Percentiles rank a stretch among this genome's conserved stretches.
phyloP scores from a whole-genome alignment of 2,113 vertebrate species.

The Platichthys stellatus region DNA sequence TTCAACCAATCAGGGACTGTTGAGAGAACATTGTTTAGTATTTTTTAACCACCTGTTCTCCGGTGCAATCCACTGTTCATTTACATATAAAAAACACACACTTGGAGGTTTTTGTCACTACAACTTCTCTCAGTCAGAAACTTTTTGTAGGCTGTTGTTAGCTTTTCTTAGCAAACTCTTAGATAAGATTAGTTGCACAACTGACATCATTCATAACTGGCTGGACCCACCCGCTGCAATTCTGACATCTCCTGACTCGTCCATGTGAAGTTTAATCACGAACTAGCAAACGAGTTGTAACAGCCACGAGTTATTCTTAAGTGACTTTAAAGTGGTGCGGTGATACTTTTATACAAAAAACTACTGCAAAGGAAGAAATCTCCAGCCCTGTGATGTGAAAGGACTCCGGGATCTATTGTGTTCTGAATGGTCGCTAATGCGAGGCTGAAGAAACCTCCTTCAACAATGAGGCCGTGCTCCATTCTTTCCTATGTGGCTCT shows the following conservation, averaged over 20 bases:
- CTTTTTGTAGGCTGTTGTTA: too few species aligned
- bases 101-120: too few species aligned
- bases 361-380: neutral
- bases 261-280: neutral
- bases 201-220: too few species aligned
- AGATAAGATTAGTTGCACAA: too few species aligned
- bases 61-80: neutral
- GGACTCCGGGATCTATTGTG: constrained; percentile 28
- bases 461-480: constrained; percentile 36
- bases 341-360: neutral
- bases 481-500: constrained; percentile 40
- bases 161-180: neutral
- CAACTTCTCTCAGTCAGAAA: too few species aligned
- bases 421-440: constrained; percentile 8
- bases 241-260: too few species aligned
- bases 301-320: neutral
- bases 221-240: too few species aligned
- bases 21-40: neutral
- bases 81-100: too few species aligned
- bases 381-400: constrained; percentile 23
- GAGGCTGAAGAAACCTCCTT: constrained; percentile 22
- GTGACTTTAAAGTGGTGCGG: neutral
- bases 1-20: neutral
- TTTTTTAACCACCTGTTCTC: neutral
- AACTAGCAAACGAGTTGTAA: neutral